A percentile compares a stretch with the other conserved stretches of the same genome.
These are phyloP conservation scores for Drosophila nasuta DNA, from an alignment of 1,140 invertebrate species.

Conservation along the genomic window DNA sequence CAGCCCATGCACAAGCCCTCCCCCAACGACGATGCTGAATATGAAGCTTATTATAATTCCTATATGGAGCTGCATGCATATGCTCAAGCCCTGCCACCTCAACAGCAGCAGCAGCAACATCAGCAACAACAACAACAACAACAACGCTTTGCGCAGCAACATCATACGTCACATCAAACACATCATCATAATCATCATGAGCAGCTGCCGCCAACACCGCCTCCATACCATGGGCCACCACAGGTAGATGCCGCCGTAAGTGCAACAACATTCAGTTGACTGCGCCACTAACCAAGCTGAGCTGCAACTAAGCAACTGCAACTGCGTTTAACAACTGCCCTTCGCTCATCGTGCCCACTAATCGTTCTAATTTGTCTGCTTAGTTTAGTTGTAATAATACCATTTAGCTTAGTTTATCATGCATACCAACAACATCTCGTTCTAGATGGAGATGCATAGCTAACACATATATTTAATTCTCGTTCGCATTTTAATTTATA, in stretches of 20 bases:
- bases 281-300: conserved; percentile 57
- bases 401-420: conserved; percentile 44
- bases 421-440: conserved; percentile 2
- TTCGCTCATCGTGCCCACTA: conserved; percentile 22
- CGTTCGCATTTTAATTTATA: conserved; percentile 52
- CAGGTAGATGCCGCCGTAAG: conserved; percentile 78
- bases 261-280: conserved; percentile 45
- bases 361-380: conserved; percentile 33
- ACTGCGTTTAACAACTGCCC: conserved; percentile 18
- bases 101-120: conserved; percentile 49
- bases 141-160: conserved; percentile 47
- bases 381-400: conserved; percentile 20
- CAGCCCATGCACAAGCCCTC: conserved; percentile 60
- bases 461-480: conserved; percentile 1
- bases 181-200: conserved; percentile 48
- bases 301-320: conserved; percentile 26
- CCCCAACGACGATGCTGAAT: conserved; percentile 57
- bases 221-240: conserved; percentile 64
- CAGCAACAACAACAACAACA: conserved; percentile 63
- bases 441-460: neutral
- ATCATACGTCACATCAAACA: conserved; percentile 42
- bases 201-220: conserved; percentile 54
- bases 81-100: conserved; percentile 52
- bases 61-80: conserved; percentile 75
- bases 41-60: conserved; percentile 76